phyloP scores from a whole-genome alignment of 2,888 invertebrate species.

The Aporophyla nigra region DNA sequence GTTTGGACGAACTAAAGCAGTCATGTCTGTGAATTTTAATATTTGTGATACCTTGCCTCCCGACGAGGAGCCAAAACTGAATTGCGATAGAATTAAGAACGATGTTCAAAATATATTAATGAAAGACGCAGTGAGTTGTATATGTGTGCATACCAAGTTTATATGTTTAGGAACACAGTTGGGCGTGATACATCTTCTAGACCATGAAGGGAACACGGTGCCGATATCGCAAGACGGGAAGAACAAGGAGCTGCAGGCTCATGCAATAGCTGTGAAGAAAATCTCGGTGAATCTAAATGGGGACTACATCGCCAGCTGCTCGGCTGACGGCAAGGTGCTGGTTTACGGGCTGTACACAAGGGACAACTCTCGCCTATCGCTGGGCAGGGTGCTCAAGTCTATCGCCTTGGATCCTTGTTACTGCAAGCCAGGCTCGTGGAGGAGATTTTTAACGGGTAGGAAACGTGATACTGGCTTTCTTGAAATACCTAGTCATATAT shows the following conservation, averaged over 20 bases:
- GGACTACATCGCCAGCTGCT: conserved; percentile 98
- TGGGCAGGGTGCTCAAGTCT: conserved; percentile 96
- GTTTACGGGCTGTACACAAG: conserved; percentile 96
- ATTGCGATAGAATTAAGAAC: conserved; percentile 97
- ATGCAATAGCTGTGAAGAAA: conserved; percentile 97
- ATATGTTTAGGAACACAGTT: conserved; percentile 97
- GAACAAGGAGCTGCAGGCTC: conserved; percentile 94
- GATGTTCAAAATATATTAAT: conserved; percentile 96
- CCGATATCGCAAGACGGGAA: conserved; percentile 90
- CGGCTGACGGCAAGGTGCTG: conserved; percentile 96
- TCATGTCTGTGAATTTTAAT: conserved; percentile 85
- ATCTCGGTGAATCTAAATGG: conserved; percentile 98
- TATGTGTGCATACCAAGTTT: conserved; percentile 98
- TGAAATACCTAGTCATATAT: no score
- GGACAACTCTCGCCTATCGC: conserved; percentile 95
- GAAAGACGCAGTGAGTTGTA: conserved; percentile 96
- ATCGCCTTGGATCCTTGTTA: conserved; percentile 96
- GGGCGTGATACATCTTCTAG: conserved; percentile 97
- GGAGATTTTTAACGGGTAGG: conserved; percentile 94
- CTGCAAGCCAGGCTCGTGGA: conserved; percentile 93
- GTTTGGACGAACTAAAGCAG: conserved; percentile 38
- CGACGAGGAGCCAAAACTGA: conserved; percentile 95
- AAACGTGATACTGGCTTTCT: no score
- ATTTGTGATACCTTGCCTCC: conserved; percentile 86
- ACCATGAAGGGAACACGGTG: conserved; percentile 96